Conservation (phyloP, 2,113 vertebrate species). For the Herpailurus yagouaroundi region DNA sequence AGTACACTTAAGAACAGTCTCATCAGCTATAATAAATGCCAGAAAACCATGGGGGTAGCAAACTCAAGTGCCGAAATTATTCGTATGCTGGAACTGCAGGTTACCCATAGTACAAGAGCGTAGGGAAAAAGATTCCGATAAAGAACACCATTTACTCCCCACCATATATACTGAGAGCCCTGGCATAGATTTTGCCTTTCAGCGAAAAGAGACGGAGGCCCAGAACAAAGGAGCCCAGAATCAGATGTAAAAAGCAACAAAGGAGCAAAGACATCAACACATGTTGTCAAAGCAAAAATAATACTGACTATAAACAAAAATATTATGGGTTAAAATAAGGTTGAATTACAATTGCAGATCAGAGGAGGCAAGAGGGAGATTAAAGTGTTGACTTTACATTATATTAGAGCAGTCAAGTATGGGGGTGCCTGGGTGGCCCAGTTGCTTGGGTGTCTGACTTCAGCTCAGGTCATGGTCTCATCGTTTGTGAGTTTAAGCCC, state of each 20-base stretch:
- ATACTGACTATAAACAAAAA: background rate
- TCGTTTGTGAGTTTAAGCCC: too few relatives aligned
- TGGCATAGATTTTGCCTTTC: background rate
- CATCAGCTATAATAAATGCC: background rate
- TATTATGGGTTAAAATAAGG: background rate
- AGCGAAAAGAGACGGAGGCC: background rate
- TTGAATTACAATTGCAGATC: background rate
- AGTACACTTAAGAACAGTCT: background rate
- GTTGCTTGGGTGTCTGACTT: too few relatives aligned
- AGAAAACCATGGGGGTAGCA: background rate
- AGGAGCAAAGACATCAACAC: background rate
- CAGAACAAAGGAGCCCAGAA: background rate
- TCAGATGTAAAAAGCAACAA: background rate
- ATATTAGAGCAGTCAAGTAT: background rate
- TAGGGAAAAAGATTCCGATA: background rate
- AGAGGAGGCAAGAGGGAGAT: background rate
- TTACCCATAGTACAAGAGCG: background rate
- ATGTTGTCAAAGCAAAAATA: background rate
- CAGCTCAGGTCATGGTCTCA: too few relatives aligned
- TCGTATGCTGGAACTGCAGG: background rate
- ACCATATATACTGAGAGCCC: background rate
- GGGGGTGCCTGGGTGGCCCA: too few relatives aligned
- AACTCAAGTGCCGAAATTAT: background rate
- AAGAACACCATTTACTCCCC: rapidly evolving
- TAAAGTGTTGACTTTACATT: background rate